Percentiles rank a stretch among this genome's conserved stretches.
phyloP scores from a whole-genome alignment of 1,140 invertebrate genomes.

The Dreissena rostriformis region DNA sequence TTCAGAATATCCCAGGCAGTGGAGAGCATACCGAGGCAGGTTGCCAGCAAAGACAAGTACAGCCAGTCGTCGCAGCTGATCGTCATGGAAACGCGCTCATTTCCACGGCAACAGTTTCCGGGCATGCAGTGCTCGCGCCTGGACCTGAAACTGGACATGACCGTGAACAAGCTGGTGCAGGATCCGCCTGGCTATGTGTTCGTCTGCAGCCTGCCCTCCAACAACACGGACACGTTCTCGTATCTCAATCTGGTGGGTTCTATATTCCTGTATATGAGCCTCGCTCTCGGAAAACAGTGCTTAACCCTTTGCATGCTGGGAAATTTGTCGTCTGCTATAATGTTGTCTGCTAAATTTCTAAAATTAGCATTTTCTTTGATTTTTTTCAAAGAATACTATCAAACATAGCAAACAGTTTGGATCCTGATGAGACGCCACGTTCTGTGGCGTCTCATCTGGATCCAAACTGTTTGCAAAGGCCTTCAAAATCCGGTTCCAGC shows the following conservation, averaged over 20 bases:
- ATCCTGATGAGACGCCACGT: too few relatives aligned
- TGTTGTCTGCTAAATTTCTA: too few relatives aligned
- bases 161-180: conserved; percentile 32
- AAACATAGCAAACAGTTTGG: too few relatives aligned
- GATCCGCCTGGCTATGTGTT: conserved; percentile 38
- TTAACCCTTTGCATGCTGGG: not conserved
- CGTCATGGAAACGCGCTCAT: conserved; percentile 23
- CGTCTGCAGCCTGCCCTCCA: conserved; percentile 38
- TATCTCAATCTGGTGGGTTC: conserved; percentile 44
- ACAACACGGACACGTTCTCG: conserved; percentile 2
- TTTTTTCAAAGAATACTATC: too few relatives aligned
- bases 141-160: conserved; percentile 30
- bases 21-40: conserved; percentile 42
- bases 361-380: too few relatives aligned
- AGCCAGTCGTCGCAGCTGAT: conserved; percentile 27
- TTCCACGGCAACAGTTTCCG: conserved; percentile 9
- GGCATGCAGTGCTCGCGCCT: conserved; percentile 40
- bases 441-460: too few relatives aligned
- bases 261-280: not conserved
- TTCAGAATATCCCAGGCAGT: conserved; percentile 47
- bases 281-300: too few relatives aligned
- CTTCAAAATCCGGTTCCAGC: too few relatives aligned
- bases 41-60: conserved; percentile 4
- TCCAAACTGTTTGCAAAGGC: too few relatives aligned
- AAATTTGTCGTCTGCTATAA: too few relatives aligned